phyloP scores from a whole-genome alignment of 2,888 invertebrate genomes.

The Leptopterna dolabrata region DNA sequence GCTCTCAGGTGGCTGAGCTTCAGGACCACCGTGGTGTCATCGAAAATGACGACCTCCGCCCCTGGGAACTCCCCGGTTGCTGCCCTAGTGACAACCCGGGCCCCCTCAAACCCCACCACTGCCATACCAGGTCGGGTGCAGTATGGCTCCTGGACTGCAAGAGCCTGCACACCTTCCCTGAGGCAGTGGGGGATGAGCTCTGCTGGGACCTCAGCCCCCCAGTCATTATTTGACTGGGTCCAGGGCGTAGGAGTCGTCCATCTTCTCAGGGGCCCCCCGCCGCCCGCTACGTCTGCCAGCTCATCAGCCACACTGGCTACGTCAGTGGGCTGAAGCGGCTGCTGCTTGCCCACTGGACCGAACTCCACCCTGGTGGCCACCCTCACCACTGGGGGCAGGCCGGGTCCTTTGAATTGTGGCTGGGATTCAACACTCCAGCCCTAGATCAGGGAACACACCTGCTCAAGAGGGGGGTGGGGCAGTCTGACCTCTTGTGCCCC shows the following conservation, averaged over 20 bases:
- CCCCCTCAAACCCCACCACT: background rate
- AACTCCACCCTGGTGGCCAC: background rate
- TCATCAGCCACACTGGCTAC: background rate
- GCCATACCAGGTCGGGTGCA: background rate
- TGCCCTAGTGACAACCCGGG: background rate
- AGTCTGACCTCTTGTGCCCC: background rate
- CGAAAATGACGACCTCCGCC: background rate
- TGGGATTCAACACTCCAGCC: background rate
- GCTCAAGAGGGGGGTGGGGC: background rate
- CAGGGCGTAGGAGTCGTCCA: background rate
- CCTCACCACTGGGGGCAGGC: background rate
- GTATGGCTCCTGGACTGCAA: too few species aligned
- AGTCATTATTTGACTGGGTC: background rate
- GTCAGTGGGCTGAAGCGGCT: background rate
- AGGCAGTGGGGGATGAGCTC: background rate
- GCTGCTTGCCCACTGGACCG: background rate
- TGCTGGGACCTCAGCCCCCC: background rate
- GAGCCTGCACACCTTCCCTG: background rate
- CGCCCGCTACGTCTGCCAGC: background rate
- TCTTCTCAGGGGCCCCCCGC: background rate
- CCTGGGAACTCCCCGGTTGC: background rate
- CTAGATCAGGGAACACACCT: background rate
- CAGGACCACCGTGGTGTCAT: background rate
- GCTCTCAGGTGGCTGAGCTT: slow-evolving; percentile 11
- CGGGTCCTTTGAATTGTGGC: background rate